Evolutionary conservation across 1,140 invertebrate species (phyloP).

Genomic region (Drosophila pachea): DNA sequence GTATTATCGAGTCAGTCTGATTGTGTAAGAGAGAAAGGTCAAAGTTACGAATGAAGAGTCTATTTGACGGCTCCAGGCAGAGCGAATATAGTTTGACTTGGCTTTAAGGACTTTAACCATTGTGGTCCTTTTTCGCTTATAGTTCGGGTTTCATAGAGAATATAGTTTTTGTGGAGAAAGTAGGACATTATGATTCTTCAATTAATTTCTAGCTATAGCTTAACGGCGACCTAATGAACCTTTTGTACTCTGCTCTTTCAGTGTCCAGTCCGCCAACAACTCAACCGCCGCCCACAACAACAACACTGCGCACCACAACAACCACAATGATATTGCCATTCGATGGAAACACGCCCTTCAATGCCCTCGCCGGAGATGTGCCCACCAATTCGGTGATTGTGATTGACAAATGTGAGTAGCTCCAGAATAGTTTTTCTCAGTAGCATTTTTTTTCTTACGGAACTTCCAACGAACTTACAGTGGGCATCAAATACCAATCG

Average conservation of each 20-base stretch:
- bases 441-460: neutral
- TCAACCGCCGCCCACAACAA: constrained; percentile 74
- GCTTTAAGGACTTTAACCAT: no score
- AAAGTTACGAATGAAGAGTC: no score
- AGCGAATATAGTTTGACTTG: no score
- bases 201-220: no score
- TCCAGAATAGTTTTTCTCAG: neutral
- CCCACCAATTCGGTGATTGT: constrained; percentile 74
- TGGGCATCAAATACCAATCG: constrained; percentile 84
- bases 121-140: no score
- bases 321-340: constrained; percentile 43
- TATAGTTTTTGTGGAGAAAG: no score
- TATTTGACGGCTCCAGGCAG: no score
- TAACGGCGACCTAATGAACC: neutral
- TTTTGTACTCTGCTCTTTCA: constrained; percentile 29
- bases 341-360: constrained; percentile 53
- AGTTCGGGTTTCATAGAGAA: no score
- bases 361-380: constrained; percentile 45
- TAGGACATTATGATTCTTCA: no score
- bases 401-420: constrained; percentile 75
- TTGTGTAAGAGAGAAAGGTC: no score
- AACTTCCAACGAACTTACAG: constrained; percentile 38
- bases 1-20: no score
- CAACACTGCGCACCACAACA: constrained; percentile 68
- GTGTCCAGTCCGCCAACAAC: constrained; percentile 78